These are phyloP conservation scores for Pygathrix nemaeus DNA, from an alignment of 2,113 vertebrate species.

Conservation along the genomic window DNA sequence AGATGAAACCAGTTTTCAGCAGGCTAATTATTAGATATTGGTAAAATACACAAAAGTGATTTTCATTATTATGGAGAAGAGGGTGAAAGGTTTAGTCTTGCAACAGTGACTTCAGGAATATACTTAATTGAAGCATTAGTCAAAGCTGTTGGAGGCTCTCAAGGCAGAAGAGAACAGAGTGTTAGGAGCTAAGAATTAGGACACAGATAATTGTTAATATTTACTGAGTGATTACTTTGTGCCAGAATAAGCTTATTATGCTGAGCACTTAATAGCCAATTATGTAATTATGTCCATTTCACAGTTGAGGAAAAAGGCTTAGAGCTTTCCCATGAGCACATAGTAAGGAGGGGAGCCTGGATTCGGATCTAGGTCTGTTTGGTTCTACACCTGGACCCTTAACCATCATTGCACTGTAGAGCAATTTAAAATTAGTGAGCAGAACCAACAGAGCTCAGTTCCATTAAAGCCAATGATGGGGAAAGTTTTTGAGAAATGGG, in stretches of 20 bases:
- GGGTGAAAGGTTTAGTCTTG: neutral
- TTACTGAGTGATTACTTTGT: constrained; percentile 59
- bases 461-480: neutral
- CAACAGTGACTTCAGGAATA: neutral
- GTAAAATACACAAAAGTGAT: neutral
- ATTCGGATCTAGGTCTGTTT: neutral
- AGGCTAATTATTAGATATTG: constrained; percentile 15
- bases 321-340: neutral
- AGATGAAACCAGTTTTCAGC: neutral
- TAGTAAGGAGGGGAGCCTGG: neutral
- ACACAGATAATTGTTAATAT: constrained; percentile 11
- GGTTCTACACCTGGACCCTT: neutral
- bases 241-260: constrained; percentile 29
- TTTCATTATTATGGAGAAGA: constrained; percentile 16
- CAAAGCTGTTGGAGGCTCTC: neutral
- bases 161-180: neutral
- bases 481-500: constrained; percentile 17
- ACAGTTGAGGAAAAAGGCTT: neutral
- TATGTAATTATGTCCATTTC: constrained; percentile 42
- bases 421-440: constrained; percentile 35
- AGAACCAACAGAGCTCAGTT: neutral
- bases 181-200: constrained; percentile 35
- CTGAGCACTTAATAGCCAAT: neutral
- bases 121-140: constrained; percentile 7
- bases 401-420: neutral